phyloP scores from a whole-genome alignment of 1,140 invertebrate species.

The Zophobas morio region DNA sequence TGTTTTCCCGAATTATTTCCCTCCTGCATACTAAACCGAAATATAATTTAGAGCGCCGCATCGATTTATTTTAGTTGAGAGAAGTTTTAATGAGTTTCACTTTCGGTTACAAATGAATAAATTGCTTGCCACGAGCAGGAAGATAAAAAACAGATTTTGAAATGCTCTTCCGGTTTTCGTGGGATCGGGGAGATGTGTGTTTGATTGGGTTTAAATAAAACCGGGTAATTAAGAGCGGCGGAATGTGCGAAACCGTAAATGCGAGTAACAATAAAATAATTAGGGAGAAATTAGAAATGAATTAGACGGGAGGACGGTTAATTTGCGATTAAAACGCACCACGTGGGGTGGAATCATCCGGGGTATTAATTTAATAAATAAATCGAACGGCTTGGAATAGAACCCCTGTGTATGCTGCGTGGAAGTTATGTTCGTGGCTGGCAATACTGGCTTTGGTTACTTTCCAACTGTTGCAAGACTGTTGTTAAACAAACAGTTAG shows the following conservation, averaged over 20 bases:
- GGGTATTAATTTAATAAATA: no score
- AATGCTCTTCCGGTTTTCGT: background rate
- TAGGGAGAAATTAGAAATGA: no score
- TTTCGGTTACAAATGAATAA: conserved; percentile 22
- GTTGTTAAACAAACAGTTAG: no score
- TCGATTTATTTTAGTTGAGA: conserved; percentile 13
- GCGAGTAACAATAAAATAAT: background rate
- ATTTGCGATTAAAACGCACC: background rate
- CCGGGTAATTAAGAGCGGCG: background rate
- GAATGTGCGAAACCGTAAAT: conserved; percentile 1
- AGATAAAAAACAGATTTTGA: background rate
- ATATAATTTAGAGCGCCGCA: background rate
- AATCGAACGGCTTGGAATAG: no score
- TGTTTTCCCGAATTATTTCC: background rate
- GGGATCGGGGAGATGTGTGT: background rate
- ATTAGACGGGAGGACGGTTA: conserved; percentile 7
- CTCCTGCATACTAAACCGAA: background rate
- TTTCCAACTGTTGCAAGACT: no score
- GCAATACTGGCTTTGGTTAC: no score
- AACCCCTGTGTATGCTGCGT: no score
- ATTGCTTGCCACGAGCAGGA: conserved; percentile 20
- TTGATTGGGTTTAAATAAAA: background rate
- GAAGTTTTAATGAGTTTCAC: conserved; percentile 11
- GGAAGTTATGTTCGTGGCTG: no score
- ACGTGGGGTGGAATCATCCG: no score